Percentiles rank a stretch among this genome's conserved stretches.
Conservation (phyloP, 2,113 vertebrate species). For the Gopherus evgoodei region DNA sequence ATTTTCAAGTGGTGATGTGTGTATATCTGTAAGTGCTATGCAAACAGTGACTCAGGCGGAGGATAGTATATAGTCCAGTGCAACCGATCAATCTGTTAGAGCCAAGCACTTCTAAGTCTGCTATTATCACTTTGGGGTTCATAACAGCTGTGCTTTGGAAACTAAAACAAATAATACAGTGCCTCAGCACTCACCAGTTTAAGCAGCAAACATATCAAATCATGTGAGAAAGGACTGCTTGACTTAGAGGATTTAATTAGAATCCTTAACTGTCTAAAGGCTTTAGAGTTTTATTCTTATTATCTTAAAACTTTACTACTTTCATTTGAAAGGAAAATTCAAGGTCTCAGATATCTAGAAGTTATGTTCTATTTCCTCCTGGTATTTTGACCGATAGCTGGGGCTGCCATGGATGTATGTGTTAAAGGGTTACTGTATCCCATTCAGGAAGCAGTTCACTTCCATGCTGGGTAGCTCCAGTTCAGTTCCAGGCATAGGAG, state of each 20-base stretch:
- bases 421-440: not conserved
- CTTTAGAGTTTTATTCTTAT: slow-evolving; percentile 48
- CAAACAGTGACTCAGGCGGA: not conserved
- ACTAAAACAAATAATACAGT: slow-evolving; percentile 10
- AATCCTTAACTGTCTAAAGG: not conserved
- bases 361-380: slow-evolving; percentile 64
- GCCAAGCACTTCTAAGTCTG: not conserved
- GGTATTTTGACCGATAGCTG: slow-evolving; percentile 12
- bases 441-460: not conserved
- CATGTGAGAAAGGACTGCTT: not conserved
- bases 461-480: not conserved
- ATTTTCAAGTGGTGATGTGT: not conserved
- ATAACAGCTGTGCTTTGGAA: slow-evolving; percentile 17
- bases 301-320: slow-evolving; percentile 58
- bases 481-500: not conserved
- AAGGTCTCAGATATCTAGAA: slow-evolving; percentile 54
- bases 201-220: slow-evolving; percentile 35
- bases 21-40: rapidly evolving
- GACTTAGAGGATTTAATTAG: slow-evolving; percentile 25
- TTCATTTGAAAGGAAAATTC: slow-evolving; percentile 46
- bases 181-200: not conserved
- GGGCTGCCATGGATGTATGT: not conserved
- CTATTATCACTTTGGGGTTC: not conserved
- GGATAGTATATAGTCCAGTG: not conserved
- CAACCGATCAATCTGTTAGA: slow-evolving; percentile 14